Conservation (phyloP, 2,113 vertebrate species). For the Grus americana region DNA sequence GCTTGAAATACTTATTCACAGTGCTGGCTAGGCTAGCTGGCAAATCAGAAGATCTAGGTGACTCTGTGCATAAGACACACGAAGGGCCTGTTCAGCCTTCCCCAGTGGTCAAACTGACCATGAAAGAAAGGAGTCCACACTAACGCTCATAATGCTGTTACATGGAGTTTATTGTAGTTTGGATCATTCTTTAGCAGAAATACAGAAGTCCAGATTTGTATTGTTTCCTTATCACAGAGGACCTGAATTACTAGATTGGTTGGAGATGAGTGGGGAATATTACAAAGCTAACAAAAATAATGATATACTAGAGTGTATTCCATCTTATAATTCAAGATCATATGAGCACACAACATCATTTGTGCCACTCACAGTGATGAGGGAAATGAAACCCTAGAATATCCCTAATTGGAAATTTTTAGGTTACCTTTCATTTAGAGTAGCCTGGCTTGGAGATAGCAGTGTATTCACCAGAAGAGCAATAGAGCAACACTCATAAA, state of each 20-base stretch:
- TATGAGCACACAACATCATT: not conserved
- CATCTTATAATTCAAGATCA: not conserved
- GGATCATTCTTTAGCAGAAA: not conserved
- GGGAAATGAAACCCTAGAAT: not conserved
- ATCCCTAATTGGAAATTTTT: not conserved
- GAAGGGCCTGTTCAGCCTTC: not conserved
- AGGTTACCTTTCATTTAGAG: not conserved
- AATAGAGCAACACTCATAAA: not conserved
- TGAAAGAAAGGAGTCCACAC: not conserved
- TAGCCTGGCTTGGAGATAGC: not conserved
- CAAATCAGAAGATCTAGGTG: not conserved
- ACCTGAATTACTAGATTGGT: not conserved
- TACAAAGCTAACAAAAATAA: not conserved
- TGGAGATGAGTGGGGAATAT: not conserved
- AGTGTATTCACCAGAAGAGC: not conserved
- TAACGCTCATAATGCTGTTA: not conserved
- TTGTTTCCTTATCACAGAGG: not conserved
- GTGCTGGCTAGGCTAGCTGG: not conserved
- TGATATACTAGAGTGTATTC: not conserved
- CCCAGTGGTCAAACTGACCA: not conserved
- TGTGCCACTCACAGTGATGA: not conserved
- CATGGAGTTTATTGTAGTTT: not conserved
- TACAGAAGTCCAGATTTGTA: not conserved
- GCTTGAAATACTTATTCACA: not conserved
- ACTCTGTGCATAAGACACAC: not conserved